Evolutionary conservation across 2,113 vertebrate genomes (phyloP).

Genomic region (Macaca fascicularis): DNA sequence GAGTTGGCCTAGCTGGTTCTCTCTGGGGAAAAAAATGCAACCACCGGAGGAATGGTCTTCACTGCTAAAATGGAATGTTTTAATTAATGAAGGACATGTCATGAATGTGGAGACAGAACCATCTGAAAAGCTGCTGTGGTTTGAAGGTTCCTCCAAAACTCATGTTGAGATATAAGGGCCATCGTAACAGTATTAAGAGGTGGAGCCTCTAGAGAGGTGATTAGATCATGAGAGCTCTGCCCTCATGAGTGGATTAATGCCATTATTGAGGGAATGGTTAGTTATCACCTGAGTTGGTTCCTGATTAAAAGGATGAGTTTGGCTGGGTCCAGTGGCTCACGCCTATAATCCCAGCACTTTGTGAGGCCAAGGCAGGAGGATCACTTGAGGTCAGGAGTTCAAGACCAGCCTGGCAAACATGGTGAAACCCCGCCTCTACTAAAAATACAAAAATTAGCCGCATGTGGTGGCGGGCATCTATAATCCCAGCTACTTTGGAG

Average conservation of each 20-base stretch:
- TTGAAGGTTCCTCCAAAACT: not conserved
- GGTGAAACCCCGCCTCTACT: too few relatives aligned
- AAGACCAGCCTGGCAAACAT: too few relatives aligned
- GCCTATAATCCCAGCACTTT: too few relatives aligned
- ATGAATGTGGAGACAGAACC: not conserved
- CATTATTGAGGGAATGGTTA: not conserved
- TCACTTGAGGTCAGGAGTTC: too few relatives aligned
- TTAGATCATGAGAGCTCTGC: too few relatives aligned
- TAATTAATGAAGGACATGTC: not conserved
- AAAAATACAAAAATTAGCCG: too few relatives aligned
- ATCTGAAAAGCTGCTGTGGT: not conserved
- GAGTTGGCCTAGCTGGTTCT: accelerated
- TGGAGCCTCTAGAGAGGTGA: not conserved
- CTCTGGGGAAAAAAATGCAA: not conserved
- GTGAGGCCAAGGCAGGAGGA: too few relatives aligned
- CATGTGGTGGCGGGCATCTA: too few relatives aligned
- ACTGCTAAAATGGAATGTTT: not conserved
- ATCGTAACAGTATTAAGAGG: not conserved
- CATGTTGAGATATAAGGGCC: not conserved
- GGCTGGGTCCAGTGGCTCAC: not conserved
- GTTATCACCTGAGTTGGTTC: not conserved
- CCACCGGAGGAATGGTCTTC: not conserved
- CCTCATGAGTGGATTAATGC: not conserved
- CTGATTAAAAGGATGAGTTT: not conserved
- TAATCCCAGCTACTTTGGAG: too few relatives aligned